phyloP scores from a whole-genome alignment of 2,113 vertebrate species.

The Ophthalmolycus amberensis region DNA sequence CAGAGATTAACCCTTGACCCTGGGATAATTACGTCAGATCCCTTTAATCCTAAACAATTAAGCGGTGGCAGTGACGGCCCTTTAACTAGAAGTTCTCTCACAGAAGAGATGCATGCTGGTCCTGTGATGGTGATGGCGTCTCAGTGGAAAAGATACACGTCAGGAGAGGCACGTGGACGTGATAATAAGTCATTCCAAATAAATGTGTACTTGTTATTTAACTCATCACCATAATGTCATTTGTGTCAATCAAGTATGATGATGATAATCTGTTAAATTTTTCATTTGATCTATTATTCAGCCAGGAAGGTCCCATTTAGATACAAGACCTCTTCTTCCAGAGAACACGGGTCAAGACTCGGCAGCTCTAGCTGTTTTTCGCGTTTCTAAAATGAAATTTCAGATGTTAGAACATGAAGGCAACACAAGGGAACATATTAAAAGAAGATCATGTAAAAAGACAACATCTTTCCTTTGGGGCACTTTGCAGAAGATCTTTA shows the following conservation, averaged over 20 bases:
- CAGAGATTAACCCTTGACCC: slow-evolving; percentile 77
- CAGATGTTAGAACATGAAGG: background rate
- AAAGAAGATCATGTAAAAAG: background rate
- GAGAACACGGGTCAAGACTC: background rate
- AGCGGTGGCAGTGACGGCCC: slow-evolving; percentile 20
- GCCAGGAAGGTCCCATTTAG: background rate
- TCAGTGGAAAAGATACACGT: background rate
- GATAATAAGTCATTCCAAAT: background rate
- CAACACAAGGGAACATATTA: background rate
- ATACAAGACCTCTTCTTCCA: background rate
- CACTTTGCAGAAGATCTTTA: background rate
- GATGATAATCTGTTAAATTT: background rate
- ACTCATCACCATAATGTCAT: background rate
- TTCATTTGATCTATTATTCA: background rate
- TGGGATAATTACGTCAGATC: slow-evolving; percentile 73
- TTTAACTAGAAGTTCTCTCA: background rate
- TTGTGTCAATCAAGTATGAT: background rate
- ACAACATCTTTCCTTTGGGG: background rate
- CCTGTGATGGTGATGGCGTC: background rate
- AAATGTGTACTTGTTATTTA: background rate
- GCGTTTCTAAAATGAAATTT: background rate
- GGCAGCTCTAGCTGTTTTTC: background rate
- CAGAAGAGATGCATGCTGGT: background rate
- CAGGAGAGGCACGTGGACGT: background rate
- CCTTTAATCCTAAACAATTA: slow-evolving; percentile 76